Percentiles rank a stretch among this genome's conserved stretches.
phyloP scores from a whole-genome alignment of 23 tunicate species.

The Corella eumyota region DNA sequence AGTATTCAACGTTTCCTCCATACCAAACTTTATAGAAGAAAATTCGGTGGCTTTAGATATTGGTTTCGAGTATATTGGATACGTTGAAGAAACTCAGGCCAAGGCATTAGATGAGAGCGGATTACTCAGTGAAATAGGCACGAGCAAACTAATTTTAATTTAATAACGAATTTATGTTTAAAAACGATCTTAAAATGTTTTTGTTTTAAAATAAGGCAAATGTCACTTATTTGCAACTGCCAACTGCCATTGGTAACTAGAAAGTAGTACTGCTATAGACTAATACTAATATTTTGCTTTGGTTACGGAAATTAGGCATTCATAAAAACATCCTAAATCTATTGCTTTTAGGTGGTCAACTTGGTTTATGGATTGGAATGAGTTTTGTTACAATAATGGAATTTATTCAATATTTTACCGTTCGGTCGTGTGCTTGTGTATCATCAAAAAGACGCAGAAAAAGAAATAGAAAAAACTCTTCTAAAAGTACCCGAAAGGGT shows the following conservation, averaged over 20 bases:
- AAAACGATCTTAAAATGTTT: too few species aligned
- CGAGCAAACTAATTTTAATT: too few species aligned
- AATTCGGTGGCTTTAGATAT: conserved; percentile 25
- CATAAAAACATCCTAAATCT: neutral
- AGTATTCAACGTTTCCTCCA: neutral
- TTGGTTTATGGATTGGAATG: conserved; percentile 57
- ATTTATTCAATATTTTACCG: conserved; percentile 18
- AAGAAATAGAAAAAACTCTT: neutral
- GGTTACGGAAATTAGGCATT: too few species aligned
- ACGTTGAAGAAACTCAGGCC: conserved; percentile 14
- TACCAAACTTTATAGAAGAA: conserved; percentile 1
- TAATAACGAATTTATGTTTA: too few species aligned
- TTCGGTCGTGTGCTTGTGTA: conserved; percentile 6
- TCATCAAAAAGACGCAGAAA: neutral
- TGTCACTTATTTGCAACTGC: too few species aligned
- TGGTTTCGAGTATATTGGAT: conserved; percentile 22
- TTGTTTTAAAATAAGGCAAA: too few species aligned
- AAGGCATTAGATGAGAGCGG: conserved; percentile 30
- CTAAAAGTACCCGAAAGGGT: too few species aligned
- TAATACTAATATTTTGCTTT: too few species aligned
- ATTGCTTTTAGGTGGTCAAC: conserved; percentile 31
- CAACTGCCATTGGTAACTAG: too few species aligned
- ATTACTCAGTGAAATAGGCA: conserved; percentile 39
- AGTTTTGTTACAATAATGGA: conserved; percentile 34
- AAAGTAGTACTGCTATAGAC: too few species aligned